phyloP scores from a whole-genome alignment of 2,888 invertebrate species.

The Dasysyrphus albostriatus region DNA sequence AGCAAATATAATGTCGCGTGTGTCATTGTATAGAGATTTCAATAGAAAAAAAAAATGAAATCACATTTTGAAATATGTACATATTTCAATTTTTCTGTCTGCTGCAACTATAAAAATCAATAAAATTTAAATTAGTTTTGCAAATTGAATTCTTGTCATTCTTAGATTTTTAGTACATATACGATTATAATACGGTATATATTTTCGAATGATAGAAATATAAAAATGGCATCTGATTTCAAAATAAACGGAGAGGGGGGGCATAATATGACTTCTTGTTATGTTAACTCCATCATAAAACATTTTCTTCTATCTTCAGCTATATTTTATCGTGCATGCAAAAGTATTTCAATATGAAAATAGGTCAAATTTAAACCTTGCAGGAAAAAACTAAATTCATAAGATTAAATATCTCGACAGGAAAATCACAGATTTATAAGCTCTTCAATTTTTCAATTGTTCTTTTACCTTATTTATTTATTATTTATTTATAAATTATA shows the following conservation, averaged over 20 bases:
- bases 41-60: not conserved
- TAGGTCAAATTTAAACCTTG: too few species aligned
- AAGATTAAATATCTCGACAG: too few species aligned
- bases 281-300: not conserved
- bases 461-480: too few species aligned
- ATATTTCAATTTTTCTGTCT: not conserved
- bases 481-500: too few species aligned
- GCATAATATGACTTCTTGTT: not conserved
- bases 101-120: constrained; percentile 3
- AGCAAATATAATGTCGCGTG: not conserved
- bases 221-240: not conserved
- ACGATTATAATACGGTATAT: too few species aligned
- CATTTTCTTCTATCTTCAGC: too few species aligned
- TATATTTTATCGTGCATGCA: too few species aligned
- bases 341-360: too few species aligned
- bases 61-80: constrained; percentile 1
- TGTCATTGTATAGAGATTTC: not conserved
- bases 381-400: too few species aligned
- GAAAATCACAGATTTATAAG: too few species aligned
- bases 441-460: too few species aligned
- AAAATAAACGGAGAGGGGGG: not conserved
- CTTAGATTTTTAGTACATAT: not conserved
- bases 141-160: not conserved
- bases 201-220: not conserved
- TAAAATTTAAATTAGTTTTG: constrained; percentile 28